Base-by-base conservation (phyloP, 2,113 vertebrate genomes). In the Hemiprocne comata region DNA sequence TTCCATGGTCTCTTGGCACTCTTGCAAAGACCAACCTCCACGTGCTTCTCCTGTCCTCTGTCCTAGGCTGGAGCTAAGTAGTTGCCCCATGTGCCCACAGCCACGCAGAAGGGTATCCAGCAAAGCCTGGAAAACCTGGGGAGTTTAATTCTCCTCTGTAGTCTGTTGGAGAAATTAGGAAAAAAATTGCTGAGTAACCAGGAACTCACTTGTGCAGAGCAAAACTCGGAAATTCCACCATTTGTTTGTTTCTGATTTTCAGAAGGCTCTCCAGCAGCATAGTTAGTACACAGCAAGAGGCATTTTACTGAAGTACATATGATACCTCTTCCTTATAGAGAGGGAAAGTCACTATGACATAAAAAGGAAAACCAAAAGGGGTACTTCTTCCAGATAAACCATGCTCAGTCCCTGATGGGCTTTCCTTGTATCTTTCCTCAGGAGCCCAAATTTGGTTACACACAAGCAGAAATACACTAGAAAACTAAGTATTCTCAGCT, bases 1-100 rank as follows among this genome's bases (percentile, higher is more conserved):
- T 53, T 51, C 13, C 2, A 1, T 31, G 7, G 15, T 65, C 13
- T 73, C 3, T 6, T 25, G 33, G 19, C 15, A 75, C 28, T 54
- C 50, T 28, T 77, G 38, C 29, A 29, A 15, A 0, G 0, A 48
- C 23, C 0, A 0, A 18, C 11, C 28, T 34, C n/a, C 14, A 11
- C 2, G 3, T 54, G 16, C 29, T 80, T 77, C 42, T 70, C 24
- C 34, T 19, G 7, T 31, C 6, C 14, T 40, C 2, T 5, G 19
- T 26, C 13, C 14, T n/a, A 55, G 18, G 8, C 18, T 60, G 44
- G 18, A 85, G 9, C 16, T 60, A 11, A 0, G 4, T 6, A 6
- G 3, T 11, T 58, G 53, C 4, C 10, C 13, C 2, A 3, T 7
- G 4, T 2, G 2, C 31, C 33, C 4, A 0, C 50, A 65, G 42